A percentile compares a stretch with the other conserved stretches of the same genome.
Evolutionary conservation across 2,797 vertebrate genomes (phyloP).

Genomic region (Perodicticus potto): DNA sequence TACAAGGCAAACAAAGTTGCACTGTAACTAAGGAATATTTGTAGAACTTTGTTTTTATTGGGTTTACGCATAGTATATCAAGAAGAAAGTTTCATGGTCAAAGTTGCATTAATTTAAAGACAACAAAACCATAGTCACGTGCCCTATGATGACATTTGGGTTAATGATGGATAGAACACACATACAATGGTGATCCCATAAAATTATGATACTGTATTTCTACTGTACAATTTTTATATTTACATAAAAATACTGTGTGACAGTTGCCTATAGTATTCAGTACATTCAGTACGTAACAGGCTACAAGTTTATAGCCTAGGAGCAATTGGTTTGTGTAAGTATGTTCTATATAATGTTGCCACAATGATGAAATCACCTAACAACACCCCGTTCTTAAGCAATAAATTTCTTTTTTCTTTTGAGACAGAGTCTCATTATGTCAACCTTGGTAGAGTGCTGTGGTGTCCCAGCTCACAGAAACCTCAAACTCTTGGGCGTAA

Average conservation of each 20-base stretch:
- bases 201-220: background rate
- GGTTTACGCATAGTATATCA: constrained; percentile 56
- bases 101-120: constrained; percentile 49
- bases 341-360: background rate
- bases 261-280: background rate
- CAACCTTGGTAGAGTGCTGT: too few relatives aligned
- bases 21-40: constrained; percentile 40
- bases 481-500: too few relatives aligned
- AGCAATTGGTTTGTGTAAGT: background rate
- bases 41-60: constrained; percentile 68
- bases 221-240: background rate
- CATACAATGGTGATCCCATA: background rate
- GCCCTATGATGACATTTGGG: background rate
- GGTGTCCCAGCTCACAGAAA: too few relatives aligned
- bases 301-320: background rate
- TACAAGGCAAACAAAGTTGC: constrained; percentile 52
- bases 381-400: background rate
- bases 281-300: background rate
- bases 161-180: background rate
- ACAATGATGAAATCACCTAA: background rate
- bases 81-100: constrained; percentile 67
- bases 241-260: background rate
- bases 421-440: too few relatives aligned
- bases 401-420: background rate
- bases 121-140: background rate